Conservation (phyloP, 2,888 invertebrate species). For the Bembecia ichneumoniformis region DNA sequence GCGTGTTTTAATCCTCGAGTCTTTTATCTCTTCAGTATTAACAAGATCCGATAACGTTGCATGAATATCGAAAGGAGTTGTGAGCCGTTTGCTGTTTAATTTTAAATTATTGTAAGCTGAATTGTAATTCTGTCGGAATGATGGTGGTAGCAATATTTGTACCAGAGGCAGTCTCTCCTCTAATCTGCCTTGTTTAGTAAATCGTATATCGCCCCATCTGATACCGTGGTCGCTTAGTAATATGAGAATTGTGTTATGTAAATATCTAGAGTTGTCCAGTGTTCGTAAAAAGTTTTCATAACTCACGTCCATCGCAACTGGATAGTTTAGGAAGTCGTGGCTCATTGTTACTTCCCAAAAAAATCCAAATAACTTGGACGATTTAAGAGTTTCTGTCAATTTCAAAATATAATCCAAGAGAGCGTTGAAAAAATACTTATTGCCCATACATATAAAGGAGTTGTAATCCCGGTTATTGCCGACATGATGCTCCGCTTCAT, state of each 20-base stretch:
- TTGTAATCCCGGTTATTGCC: conserved; percentile 77
- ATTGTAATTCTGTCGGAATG: conserved; percentile 77
- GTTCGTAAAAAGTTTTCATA: conserved; percentile 73
- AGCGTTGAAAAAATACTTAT: conserved; percentile 77
- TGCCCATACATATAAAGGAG: conserved; percentile 79
- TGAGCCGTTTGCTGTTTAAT: conserved; percentile 78
- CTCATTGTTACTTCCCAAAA: conserved; percentile 88
- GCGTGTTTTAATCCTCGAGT: conserved; percentile 45
- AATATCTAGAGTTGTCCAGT: conserved; percentile 60
- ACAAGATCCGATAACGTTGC: conserved; percentile 82
- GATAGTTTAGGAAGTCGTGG: conserved; percentile 87
- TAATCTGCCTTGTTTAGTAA: conserved; percentile 87
- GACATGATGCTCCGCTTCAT: conserved; percentile 77
- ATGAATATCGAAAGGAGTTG: conserved; percentile 87
- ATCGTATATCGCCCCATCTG: conserved; percentile 86
- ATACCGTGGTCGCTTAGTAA: conserved; percentile 93
- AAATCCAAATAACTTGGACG: conserved; percentile 81
- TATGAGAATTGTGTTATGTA: conserved; percentile 79
- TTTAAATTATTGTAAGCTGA: conserved; percentile 76
- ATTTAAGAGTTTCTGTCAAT: conserved; percentile 72
- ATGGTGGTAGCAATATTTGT: conserved; percentile 79
- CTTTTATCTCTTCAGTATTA: conserved; percentile 55
- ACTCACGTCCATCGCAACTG: conserved; percentile 79
- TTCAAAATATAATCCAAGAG: conserved; percentile 80
- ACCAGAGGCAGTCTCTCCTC: conserved; percentile 91